phyloP scores from a whole-genome alignment of 2,797 vertebrate species.

The Tadarida brasiliensis region DNA sequence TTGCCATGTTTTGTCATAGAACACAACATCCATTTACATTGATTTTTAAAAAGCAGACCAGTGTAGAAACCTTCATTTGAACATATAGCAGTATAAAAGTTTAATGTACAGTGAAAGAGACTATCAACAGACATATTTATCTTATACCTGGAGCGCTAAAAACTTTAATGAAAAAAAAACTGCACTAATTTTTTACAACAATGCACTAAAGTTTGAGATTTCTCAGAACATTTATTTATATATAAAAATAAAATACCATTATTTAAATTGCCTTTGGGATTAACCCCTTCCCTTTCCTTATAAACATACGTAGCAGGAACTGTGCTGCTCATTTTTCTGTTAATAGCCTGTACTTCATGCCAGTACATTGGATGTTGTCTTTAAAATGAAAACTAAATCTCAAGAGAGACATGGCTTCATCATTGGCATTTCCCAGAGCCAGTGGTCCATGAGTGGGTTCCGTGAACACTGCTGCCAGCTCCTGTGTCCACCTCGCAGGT shows the following conservation, averaged over 20 bases:
- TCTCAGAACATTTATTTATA: slow-evolving; percentile 98
- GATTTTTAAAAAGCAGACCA: slow-evolving; percentile 86
- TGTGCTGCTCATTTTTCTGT: slow-evolving; percentile 84
- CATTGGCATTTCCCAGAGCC: slow-evolving; percentile 50
- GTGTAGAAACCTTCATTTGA: slow-evolving; percentile 86
- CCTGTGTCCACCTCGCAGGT: slow-evolving; percentile 51
- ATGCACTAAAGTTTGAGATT: slow-evolving; percentile 98
- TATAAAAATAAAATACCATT: slow-evolving; percentile 95
- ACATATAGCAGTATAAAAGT: slow-evolving; percentile 87
- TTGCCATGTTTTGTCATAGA: slow-evolving; percentile 91
- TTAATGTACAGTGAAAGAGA: slow-evolving; percentile 90
- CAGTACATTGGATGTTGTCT: slow-evolving; percentile 83
- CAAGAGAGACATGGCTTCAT: slow-evolving; percentile 74
- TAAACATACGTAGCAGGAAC: slow-evolving; percentile 84
- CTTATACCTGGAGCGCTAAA: slow-evolving; percentile 89
- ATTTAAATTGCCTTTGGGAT: slow-evolving; percentile 98
- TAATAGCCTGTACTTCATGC: slow-evolving; percentile 82
- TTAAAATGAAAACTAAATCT: slow-evolving; percentile 77
- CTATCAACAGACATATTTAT: slow-evolving; percentile 88
- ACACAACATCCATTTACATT: slow-evolving; percentile 89
- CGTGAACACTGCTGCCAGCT: slow-evolving; percentile 75
- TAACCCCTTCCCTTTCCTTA: slow-evolving; percentile 87
- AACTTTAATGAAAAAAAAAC: slow-evolving; percentile 90
- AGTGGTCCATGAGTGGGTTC: slow-evolving; percentile 64
- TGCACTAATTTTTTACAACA: slow-evolving; percentile 98